Base-by-base conservation (phyloP, 2,113 vertebrate genomes). In the Myiozetetes cayanensis region DNA sequence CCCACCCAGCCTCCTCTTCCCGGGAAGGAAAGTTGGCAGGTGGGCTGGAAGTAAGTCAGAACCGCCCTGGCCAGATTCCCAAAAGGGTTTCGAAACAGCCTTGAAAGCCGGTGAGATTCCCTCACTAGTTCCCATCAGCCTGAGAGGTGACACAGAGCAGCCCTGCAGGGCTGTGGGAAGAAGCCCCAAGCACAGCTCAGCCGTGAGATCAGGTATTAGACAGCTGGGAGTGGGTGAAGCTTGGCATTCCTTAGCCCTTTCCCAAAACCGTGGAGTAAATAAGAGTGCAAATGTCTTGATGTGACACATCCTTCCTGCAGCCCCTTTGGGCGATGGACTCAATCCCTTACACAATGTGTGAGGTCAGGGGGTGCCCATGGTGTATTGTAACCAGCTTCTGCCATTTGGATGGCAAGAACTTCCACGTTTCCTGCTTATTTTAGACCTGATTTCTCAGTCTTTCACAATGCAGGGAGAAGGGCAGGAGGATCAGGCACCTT, bases 11-110 rank as follows among this genome's bases (percentile, higher is more conserved):
- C 74, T 82, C 35, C 12, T 66, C 56, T 49, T 67, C 20, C 76
- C 75, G 78, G 47, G 82, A 66, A 88, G 82, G 12, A 85, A 90
- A 82, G 74, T 85, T 93, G 82, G 65, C 74, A 94, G 77, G 74
- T 14, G 3, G 50, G 58, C 52, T 75, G 78, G 74, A 43, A 94
- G 82, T 33, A 46, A 82, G 39, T 89, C 82, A 78, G 81, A 87
- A 37, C 41, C 3, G 1, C 43, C 55, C 47, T 83, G 75, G 93
- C 74, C 82, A 65, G 39, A 35, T 79, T 93, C 87, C 93, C 73
- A 89, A 53, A 4, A 43, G 28, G 14, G 47, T 96, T 96, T 96
- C 0, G 1, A 89, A 91, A 89, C 4, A 91, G 13, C n/a, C 68
- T 72, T 58, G 87, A 77, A 91, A 89, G 43, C 2, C 56, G 73